Evolutionary conservation across 2,797 vertebrate species (phyloP), one percentile per base, ranked within the genome.

Genomic region (Galago senegalensis): DNA sequence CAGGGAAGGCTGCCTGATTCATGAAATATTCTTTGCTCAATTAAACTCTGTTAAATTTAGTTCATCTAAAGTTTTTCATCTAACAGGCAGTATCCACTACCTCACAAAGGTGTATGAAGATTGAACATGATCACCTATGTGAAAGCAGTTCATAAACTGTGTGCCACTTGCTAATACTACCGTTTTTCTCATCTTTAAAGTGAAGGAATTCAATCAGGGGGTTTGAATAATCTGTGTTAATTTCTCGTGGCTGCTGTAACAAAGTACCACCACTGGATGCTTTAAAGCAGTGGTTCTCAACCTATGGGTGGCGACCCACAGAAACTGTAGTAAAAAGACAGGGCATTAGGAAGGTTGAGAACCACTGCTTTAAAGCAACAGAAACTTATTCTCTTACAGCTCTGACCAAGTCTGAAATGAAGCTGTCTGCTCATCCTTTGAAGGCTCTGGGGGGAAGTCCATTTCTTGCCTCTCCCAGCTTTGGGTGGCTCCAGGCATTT

Each of bases 151-250:
- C 58, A 17, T 79, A 63, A 70, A 56, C 25, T 29, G 16, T 31
- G 23, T 12, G 67, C n/a, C 20, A 37, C 17, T 83, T 75, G 63
- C 1, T 13, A 60, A 70, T 12, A 25, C 4, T 53, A 21, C 83
- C 81, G n/a, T 53, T 95, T 91, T 96, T 56, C 63, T 91, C 31
- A 76, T 81, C 11, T 25, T 43, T 56, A 37, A 79, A 86, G 65
- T 37, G 40, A 75, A 89, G 37, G 60, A 87, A 89, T 89, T 94
- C 65, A 34, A 7, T 40, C 29, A 58, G 37, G 21, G 25, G 6
- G 16, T 84, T n/a, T 80, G 43, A 91, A 46, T 9, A 46, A 20
- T 65, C 31, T 89, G 27, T 65, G 9, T 56, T 46, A 29, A 2
- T 73, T 92, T 70, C 37, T 65, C 29, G 37, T 49, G 60, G 49